These are phyloP conservation scores for Oophaga pumilio DNA, from an alignment of 2,113 vertebrate species.

Conservation along the genomic window DNA sequence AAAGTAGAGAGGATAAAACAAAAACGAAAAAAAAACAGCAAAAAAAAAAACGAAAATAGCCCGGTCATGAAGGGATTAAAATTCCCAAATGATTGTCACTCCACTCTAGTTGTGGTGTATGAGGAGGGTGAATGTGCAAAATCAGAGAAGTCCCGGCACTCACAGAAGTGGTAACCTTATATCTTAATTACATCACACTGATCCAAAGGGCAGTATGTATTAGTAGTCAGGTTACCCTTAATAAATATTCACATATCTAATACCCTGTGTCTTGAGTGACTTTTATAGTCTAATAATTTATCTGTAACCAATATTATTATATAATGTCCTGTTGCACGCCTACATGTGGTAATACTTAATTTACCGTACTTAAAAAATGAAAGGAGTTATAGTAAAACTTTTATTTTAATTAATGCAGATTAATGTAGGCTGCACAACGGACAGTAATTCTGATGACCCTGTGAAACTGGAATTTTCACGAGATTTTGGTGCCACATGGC, in stretches of 20 bases:
- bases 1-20: no score
- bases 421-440: conserved; percentile 92
- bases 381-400: not conserved
- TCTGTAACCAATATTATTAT: no score
- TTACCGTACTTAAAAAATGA: not conserved
- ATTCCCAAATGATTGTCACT: no score
- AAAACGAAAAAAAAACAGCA: no score
- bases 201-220: not conserved
- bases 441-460: conserved; percentile 86
- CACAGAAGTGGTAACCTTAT: not conserved
- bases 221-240: not conserved
- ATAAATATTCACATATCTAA: not conserved
- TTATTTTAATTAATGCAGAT: conserved; percentile 76
- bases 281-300: no score
- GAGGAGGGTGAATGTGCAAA: no score
- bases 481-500: conserved; percentile 95
- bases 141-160: not conserved
- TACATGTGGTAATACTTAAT: not conserved
- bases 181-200: no score
- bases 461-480: conserved; percentile 92
- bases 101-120: no score
- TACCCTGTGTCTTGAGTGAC: not conserved
- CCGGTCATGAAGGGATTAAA: no score
- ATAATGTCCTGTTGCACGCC: not conserved
- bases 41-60: no score